Evolutionary conservation across 2,797 vertebrate genomes (phyloP).

Genomic region (Peromyscus attwateri): DNA sequence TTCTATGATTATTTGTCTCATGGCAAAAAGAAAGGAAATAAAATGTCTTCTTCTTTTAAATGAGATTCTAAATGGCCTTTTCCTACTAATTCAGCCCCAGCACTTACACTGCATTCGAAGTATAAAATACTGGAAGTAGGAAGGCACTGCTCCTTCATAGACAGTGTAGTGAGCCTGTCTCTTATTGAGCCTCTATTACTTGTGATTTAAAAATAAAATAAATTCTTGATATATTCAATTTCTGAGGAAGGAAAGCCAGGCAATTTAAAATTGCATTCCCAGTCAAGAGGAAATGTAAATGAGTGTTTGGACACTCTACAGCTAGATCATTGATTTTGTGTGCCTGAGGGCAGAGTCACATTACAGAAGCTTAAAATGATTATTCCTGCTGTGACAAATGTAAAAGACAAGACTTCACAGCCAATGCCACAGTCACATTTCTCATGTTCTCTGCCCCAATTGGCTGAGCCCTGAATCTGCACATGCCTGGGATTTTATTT

Average conservation of each 20-base stretch:
- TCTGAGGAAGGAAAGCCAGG: constrained; percentile 4
- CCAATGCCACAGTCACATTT: not conserved
- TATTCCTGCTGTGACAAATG: constrained; percentile 15
- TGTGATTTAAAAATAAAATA: constrained; percentile 50
- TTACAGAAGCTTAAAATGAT: constrained; percentile 18
- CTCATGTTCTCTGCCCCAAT: not conserved
- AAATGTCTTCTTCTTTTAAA: constrained; percentile 53
- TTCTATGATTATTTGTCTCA: constrained; percentile 34
- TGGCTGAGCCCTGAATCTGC: not conserved
- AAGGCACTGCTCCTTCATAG: not conserved
- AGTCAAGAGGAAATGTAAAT: constrained; percentile 56
- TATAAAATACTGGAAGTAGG: constrained; percentile 6
- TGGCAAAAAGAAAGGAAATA: constrained; percentile 61
- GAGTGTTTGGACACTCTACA: constrained; percentile 42
- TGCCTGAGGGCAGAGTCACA: constrained; percentile 11
- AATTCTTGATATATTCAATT: constrained; percentile 19
- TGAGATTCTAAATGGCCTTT: not conserved
- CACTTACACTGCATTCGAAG: not conserved
- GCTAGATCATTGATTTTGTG: constrained; percentile 62
- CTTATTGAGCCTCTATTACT: constrained; percentile 60
- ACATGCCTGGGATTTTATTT: not conserved
- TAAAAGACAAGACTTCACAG: not conserved
- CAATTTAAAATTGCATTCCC: constrained; percentile 38
- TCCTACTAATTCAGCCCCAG: not conserved
- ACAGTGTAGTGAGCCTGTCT: not conserved